A percentile compares a stretch with the other conserved stretches of the same genome.
Conservation (phyloP, 1,140 invertebrate genomes). For the Drosophila littoralis region DNA sequence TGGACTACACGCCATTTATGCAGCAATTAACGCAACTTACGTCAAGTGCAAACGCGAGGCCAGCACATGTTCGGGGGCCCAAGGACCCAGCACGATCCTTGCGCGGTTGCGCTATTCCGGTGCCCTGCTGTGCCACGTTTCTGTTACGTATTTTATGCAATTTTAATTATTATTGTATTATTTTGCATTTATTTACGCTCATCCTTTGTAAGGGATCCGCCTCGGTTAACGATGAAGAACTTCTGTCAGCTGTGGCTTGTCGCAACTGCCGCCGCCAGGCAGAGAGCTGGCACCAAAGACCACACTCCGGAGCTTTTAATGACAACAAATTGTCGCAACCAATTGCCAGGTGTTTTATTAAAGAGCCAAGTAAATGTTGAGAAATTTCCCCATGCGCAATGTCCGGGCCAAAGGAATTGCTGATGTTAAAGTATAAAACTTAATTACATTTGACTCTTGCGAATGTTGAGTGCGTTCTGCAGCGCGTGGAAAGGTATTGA, state of each 20-base stretch:
- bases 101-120: not conserved
- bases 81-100: constrained; percentile 18
- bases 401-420: constrained; percentile 4
- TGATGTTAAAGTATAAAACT: constrained; percentile 25
- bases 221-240: constrained; percentile 28
- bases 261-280: constrained; percentile 15
- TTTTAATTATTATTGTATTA: constrained; percentile 82
- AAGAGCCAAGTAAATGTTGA: constrained; percentile 47
- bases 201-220: constrained; percentile 32
- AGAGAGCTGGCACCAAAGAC: not conserved
- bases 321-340: constrained; percentile 74
- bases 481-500: not conserved
- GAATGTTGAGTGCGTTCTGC: not conserved
- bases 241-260: constrained; percentile 49
- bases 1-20: constrained; percentile 79
- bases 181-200: constrained; percentile 78
- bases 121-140: not conserved
- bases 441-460: constrained; percentile 34
- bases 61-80: constrained; percentile 12
- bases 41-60: constrained; percentile 29
- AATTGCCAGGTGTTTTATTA: constrained; percentile 65
- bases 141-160: constrained; percentile 45
- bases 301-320: constrained; percentile 53
- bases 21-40: constrained; percentile 75
- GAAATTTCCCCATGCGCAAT: not conserved